phyloP scores from a whole-genome alignment of 2,797 vertebrate genomes.

The Petrocephalus sullivani region DNA sequence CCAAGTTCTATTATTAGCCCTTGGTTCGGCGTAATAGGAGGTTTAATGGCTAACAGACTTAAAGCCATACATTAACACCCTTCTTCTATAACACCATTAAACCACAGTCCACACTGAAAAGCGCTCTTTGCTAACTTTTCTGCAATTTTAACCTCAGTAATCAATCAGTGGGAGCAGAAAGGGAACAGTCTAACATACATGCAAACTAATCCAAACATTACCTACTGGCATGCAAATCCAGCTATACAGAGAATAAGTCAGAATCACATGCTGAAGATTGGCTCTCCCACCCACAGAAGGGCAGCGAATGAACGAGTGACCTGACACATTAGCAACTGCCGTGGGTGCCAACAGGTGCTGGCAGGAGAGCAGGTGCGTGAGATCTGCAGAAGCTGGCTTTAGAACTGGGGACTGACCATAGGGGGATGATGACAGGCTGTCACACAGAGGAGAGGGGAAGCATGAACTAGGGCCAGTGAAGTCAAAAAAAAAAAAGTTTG shows the following conservation, averaged over 20 bases:
- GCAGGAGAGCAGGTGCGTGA: neutral
- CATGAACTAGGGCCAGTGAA: neutral
- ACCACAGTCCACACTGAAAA: neutral
- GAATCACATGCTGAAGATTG: neutral
- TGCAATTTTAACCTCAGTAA: neutral
- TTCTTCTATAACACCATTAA: neutral
- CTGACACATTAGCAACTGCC: neutral
- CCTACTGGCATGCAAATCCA: neutral
- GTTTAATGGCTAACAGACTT: conserved; percentile 27
- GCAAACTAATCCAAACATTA: neutral
- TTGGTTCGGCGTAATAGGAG: conserved; percentile 34
- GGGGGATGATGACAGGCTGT: neutral
- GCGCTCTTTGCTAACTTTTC: neutral
- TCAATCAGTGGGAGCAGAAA: neutral
- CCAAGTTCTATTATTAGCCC: conserved; percentile 42
- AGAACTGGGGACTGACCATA: neutral
- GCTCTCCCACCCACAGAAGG: neutral
- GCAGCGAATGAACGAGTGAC: neutral
- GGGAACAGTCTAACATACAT: neutral
- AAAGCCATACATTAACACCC: conserved; percentile 21
- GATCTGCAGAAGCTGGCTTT: neutral
- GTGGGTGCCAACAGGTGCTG: neutral
- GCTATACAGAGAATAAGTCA: neutral
- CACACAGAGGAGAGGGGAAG: neutral
- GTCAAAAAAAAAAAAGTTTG: neutral